These are phyloP conservation scores for Hyperoplus immaculatus DNA, from an alignment of 2,797 vertebrate genomes.

Conservation along the genomic window DNA sequence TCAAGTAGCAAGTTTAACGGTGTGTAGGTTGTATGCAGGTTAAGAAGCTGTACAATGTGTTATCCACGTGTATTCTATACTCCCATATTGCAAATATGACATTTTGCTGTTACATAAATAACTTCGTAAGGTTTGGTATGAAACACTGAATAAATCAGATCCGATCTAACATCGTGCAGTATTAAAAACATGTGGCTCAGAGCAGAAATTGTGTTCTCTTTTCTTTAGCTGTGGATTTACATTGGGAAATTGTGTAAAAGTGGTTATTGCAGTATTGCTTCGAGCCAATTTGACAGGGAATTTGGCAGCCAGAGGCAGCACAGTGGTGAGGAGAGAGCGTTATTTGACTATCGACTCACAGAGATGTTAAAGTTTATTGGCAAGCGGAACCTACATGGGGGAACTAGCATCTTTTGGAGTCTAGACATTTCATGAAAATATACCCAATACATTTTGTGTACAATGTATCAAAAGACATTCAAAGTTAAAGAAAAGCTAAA, in stretches of 20 bases:
- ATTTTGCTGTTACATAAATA: slow-evolving; percentile 3
- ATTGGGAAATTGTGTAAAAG: slow-evolving; percentile 50
- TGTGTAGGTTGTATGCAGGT: too few species aligned
- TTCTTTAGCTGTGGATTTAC: slow-evolving; percentile 48
- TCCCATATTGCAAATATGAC: background rate
- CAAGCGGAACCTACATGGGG: slow-evolving; percentile 28
- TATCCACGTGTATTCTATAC: background rate
- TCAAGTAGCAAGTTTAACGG: too few species aligned
- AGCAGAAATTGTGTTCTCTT: slow-evolving; percentile 41
- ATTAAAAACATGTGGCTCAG: slow-evolving; percentile 27
- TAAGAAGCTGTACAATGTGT: background rate
- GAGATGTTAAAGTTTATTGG: slow-evolving; percentile 49
- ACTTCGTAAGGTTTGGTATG: slow-evolving; percentile 10
- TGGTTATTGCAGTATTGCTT: slow-evolving; percentile 59
- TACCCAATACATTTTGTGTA: slow-evolving; percentile 4
- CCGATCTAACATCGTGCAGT: slow-evolving; percentile 31
- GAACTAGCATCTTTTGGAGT: slow-evolving; percentile 2
- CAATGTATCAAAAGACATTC: slow-evolving; percentile 1
- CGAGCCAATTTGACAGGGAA: slow-evolving; percentile 60
- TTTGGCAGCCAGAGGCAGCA: slow-evolving; percentile 44
- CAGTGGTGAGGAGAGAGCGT: slow-evolving; percentile 22
- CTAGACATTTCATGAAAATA: too few species aligned
- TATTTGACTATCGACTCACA: slow-evolving; percentile 55
- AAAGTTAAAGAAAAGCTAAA: slow-evolving; percentile 32
- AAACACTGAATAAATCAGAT: slow-evolving; percentile 26